Base-by-base conservation (phyloP, 2,797 vertebrate species). In the Chaetodon trifasciatus region DNA sequence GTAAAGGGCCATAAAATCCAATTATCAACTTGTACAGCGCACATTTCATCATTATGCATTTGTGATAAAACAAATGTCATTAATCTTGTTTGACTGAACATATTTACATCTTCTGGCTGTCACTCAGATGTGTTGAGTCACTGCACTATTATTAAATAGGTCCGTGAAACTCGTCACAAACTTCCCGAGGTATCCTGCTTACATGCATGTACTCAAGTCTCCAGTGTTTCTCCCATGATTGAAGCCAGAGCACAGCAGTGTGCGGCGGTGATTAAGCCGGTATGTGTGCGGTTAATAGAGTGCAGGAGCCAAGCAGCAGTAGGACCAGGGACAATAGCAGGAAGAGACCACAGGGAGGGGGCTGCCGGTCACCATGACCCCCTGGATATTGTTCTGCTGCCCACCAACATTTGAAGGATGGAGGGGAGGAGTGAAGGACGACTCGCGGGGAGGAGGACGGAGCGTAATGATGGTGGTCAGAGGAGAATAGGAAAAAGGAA, bases 321-420 rank as follows among this genome's bases (percentile, higher is more conserved):
- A 79, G 79, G 76, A 85, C 63, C 70, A 23, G 73, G 81, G 93
- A 99, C 98, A 99, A 98, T 98, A 93, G 96, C 96, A 98, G 98
- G 98, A 99, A 99, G 95, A 96, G 96, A 95, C 96, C 94, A 94
- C 94, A 95, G 88, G 96, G 95, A 96, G 96, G 88, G 91, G 95
- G 95, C 94, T 94, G 94, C 93, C 94, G 95, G 95, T 94, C 91
- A 89, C 88, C 92, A 89, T 98, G 97, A 98, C 97, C 97, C 95
- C 95, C 94, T 96, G 82, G 76, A 93, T 95, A 97, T 97, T 98
- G 97, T 98, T 97, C 96, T 95, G 72, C 80, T 91, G 88, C 89
- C 91, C 79, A 90, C 85, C 86, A 74, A 72, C 82, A 70, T 91
- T 89, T 92, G 90, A 94, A 91, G 83, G 87, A 93, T 91, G 86